Base-by-base conservation (phyloP, 2,113 vertebrate genomes). In the Dendrocopos noguchii region DNA sequence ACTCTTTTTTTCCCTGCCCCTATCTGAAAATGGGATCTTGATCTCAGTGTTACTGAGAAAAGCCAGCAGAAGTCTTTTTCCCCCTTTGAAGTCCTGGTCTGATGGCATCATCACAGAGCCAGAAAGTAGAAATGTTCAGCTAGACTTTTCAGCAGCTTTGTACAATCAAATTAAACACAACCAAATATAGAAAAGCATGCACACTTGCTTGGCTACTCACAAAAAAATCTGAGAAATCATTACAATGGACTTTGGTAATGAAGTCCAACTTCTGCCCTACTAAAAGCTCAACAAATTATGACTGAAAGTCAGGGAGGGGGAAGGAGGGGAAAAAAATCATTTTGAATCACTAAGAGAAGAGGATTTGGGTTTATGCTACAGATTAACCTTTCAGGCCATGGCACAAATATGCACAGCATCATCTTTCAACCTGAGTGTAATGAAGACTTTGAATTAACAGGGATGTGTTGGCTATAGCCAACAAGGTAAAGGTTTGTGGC, bases 131-230 rank as follows among this genome's bases (percentile, higher is more conserved):
- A 95, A 22, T 7, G 64, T 90, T 90, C 88, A 88, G 82, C 84
- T 71, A 59, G 89, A 66, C 79, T 91, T 88, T 90, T 95, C 94
- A 95, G 93, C 71, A 97, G 90, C 70, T 93, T 96, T 84, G 80
- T 92, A 77, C 81, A 84, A 95, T 83, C 94, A 93, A 97, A 96
- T 95, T 87, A 96, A 97, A 97, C 97, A 97, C 95, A 97, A 87
- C 81, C 90, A 97, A 97, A 97, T 93, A 97, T 96, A 97, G 95
- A 96, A 97, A 97, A 95, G 93, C 97, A 97, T 67, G 87, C 94
- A 91, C 92, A 93, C 94, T 95, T 94, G 93, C 91, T 87, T 91
- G 92, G 83, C 87, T 91, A 91, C 60, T 61, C 61, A 5, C 68
- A 95, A 55, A 92, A 88, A 96, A 87, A 96, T 91, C 92, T 71